A percentile compares a stretch with the other conserved stretches of the same genome.
These are phyloP conservation scores for Oreortyx pictus DNA, from an alignment of 2,797 vertebrate species.

Conservation along the genomic window DNA sequence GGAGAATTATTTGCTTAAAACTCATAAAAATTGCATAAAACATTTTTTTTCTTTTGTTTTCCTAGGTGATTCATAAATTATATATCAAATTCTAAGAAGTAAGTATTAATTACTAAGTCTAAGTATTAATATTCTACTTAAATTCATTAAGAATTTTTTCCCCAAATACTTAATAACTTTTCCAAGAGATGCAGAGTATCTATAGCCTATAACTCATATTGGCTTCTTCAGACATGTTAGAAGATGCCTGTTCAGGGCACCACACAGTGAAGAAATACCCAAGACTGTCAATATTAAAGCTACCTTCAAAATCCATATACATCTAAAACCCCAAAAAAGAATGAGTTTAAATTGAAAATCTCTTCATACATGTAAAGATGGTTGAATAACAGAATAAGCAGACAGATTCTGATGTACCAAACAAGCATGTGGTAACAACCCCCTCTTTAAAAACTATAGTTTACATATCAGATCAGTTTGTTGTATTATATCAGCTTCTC, in stretches of 20 bases:
- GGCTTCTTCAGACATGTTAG: not conserved
- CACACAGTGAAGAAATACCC: not conserved
- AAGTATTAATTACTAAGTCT: no score
- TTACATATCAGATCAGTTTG: not conserved
- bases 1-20: not conserved
- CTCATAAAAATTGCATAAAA: not conserved
- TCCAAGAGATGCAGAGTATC: not conserved
- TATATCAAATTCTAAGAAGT: not conserved
- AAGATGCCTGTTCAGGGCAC: not conserved
- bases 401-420: not conserved
- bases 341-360: not conserved
- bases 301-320: not conserved
- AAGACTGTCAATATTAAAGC: not conserved
- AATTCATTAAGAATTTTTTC: not conserved
- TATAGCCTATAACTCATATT: not conserved
- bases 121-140: not conserved
- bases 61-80: not conserved
- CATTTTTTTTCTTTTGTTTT: no score
- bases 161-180: not conserved
- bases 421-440: not conserved
- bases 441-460: not conserved
- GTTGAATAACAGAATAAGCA: not conserved
- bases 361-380: not conserved
- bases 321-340: rapidly evolving
- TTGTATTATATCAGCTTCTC: not conserved